Base-by-base conservation (phyloP, 2,797 vertebrate species). In the Ctenopoma kingsleyae region DNA sequence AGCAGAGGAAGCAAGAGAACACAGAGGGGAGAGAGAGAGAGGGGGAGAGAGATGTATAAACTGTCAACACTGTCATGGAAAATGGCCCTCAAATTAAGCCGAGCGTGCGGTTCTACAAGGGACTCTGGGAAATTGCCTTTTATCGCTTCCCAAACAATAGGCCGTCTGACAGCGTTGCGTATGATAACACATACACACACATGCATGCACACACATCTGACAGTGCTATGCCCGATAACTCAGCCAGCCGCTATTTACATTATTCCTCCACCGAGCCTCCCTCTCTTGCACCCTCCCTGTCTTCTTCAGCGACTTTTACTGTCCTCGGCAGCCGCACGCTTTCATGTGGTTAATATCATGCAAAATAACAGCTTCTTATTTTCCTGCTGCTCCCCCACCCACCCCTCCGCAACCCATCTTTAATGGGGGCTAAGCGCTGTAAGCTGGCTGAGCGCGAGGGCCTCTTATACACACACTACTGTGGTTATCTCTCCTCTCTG, bases 341-440 rank as follows among this genome's bases (percentile, higher is more conserved):
- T 94, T 94, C 93, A 94, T 94, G 93, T 95, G 93, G 89, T 94
- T 94, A 94, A 94, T 94, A 94, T 92, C 90, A 95, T 94, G 93
- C 93, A 93, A 94, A 94, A 94, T 92, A 95, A 93, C 91, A 88
- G 92, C 90, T 89, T 91, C 90, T 90, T 91, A 89, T 91, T 85
- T 89, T 87, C 84, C 88, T 77, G 81, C 84, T 57, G 13, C 22
- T 36, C 53, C 83, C 88, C 22, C 43, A 47, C 62, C 16, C 71
- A 12, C 70, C 67, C 74, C 88, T 66, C 62, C 74, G 38, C 89
- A 74, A 80, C 87, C 81, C 81, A 52, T 84, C 91, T 92, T 89
- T 92, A 93, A 91, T 92, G 90, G 89, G 89, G 85, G 88, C 91
- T 91, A 92, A 95, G 93, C 90, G 81, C 90, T 91, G 92, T 94